phyloP scores from a whole-genome alignment of 2,113 vertebrate genomes.

The Hyaena hyaena region DNA sequence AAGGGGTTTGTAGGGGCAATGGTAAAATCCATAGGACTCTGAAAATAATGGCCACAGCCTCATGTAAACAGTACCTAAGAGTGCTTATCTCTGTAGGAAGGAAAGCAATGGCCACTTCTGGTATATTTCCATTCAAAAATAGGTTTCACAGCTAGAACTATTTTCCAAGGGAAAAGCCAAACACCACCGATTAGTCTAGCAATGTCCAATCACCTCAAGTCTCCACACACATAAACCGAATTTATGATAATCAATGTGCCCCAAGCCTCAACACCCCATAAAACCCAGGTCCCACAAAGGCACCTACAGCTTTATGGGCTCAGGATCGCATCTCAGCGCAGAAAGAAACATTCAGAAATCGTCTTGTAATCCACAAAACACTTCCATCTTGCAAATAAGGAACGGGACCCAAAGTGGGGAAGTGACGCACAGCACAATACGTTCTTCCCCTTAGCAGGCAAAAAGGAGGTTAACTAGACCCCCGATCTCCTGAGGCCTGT shows the following conservation, averaged over 20 bases:
- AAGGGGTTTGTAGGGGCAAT: not conserved
- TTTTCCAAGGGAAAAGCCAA: conserved; percentile 43
- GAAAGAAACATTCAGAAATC: not conserved
- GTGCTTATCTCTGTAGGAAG: conserved; percentile 8
- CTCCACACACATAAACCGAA: conserved; percentile 8
- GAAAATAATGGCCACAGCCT: not conserved
- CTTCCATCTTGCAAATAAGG: not conserved
- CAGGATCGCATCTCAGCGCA: not conserved
- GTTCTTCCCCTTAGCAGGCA: not conserved
- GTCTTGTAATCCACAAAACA: not conserved
- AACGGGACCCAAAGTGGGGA: not conserved
- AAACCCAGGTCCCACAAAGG: not conserved
- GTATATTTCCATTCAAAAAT: conserved; percentile 22
- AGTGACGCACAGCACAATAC: not conserved
- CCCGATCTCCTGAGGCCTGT: not conserved
- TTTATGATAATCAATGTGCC: not conserved
- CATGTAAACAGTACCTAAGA: not conserved
- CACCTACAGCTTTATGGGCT: not conserved
- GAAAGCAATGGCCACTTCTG: not conserved
- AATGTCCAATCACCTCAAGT: not conserved
- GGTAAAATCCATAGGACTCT: not conserved
- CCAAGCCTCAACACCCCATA: not conserved
- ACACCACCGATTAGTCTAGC: not conserved
- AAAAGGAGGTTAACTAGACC: not conserved
- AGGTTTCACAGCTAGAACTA: not conserved